Base-by-base conservation (phyloP, 2,888 invertebrate genomes). In the Perdita meconis region DNA sequence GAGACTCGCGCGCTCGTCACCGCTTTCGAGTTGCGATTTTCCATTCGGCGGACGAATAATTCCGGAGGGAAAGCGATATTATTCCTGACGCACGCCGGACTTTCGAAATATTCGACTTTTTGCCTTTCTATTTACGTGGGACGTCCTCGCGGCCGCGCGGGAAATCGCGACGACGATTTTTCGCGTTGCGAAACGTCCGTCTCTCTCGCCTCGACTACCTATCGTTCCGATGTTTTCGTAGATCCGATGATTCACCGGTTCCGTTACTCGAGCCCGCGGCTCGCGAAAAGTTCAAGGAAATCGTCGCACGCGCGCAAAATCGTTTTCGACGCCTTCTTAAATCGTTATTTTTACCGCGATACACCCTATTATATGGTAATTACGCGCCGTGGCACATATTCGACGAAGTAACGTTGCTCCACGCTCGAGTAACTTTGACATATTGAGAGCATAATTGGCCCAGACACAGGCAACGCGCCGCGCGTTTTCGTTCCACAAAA, bases 261-360 rank as follows among this genome's bases (percentile, higher is more conserved):
- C 74, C 66, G 71, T 84, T 78, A 75, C 47, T 47, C 53, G 47
- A 22, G 19, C 3, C 22, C 8, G 66, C 56, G 60, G n/a, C 63
- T 72, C 61, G 70, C 57, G 77, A 63, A 84, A 82, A 82, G 80
- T 82, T 83, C 83, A 77, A 82, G 84, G 80, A 71, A 79, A 78
- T 42, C 40, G 8, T 24, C 61, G 53, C 30, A 38, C 57, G 60
- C 6, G 26, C 36, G 50, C 47, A 10, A n/a, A n/a, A n/a, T n/a
- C n/a, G n/a, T n/a, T n/a, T 22, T 22, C 47, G 38, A 26, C 38
- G 22, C 72, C 75, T 74, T 55, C 70, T 75, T 51, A 56, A 76
- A 74, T 55, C 51, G 57, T 67, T 76, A 64, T 66, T 78, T 82
- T 72, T 63, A 72, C 56, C 8, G 60, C 47, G 47, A 19, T 53